These are phyloP conservation scores for Aporrectodea caliginosa DNA, from an alignment of 1,140 invertebrate genomes.

Conservation along the genomic window DNA sequence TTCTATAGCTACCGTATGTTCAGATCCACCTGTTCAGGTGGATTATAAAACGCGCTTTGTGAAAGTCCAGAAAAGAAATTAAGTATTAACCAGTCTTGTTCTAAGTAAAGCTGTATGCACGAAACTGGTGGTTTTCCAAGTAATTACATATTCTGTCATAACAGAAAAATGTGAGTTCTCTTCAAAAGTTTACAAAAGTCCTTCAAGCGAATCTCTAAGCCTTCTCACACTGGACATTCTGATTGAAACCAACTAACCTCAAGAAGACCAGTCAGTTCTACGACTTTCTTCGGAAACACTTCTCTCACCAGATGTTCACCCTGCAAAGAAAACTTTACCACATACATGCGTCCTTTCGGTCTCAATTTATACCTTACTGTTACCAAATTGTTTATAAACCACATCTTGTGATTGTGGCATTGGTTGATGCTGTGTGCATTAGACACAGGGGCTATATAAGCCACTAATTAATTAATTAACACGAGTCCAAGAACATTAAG, in stretches of 20 bases:
- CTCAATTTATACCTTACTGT: background rate
- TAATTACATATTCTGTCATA: constrained; percentile 16
- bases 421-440: no score
- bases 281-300: constrained; percentile 84
- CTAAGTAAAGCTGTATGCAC: no score
- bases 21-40: no score
- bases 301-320: constrained; percentile 79
- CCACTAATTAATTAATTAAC: background rate
- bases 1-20: no score
- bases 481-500: background rate
- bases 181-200: background rate
- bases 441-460: no score
- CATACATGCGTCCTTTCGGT: background rate
- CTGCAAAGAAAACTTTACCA: constrained; percentile 33
- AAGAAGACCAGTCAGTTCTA: constrained; percentile 77
- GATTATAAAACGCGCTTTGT: no score
- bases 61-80: background rate
- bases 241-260: constrained; percentile 52
- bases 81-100: constrained; percentile 1
- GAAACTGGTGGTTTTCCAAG: no score
- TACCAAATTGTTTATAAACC: background rate
- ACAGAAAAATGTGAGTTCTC: background rate
- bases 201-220: background rate
- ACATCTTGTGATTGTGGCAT: no score
- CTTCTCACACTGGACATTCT: no score